phyloP scores from a whole-genome alignment of 2,797 vertebrate species.

The Gobio occitaniae region DNA sequence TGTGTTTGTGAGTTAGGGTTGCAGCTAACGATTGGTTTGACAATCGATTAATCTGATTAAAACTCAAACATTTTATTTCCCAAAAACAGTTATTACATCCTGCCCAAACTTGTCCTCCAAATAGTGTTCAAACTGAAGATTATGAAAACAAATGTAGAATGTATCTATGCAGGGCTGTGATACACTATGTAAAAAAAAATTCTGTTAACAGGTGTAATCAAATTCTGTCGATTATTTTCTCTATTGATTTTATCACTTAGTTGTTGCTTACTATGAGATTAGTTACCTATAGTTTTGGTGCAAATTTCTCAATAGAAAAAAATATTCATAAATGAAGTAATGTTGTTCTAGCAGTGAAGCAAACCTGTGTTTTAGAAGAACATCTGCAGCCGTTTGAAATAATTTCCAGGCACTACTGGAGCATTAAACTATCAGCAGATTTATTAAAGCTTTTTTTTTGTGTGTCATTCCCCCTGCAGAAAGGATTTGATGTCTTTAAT shows the following conservation, averaged over 20 bases:
- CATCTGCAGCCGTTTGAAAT: background rate
- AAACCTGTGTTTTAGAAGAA: background rate
- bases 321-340: background rate
- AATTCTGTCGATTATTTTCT: background rate
- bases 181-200: background rate
- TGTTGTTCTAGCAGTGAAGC: background rate
- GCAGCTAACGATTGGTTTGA: background rate
- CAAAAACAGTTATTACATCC: background rate
- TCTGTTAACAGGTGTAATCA: background rate
- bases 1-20: too few species aligned
- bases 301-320: too few species aligned
- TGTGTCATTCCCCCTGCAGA: conserved; percentile 76
- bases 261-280: background rate
- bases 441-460: background rate
- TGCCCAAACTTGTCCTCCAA: background rate
- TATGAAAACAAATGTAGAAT: background rate
- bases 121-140: background rate
- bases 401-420: background rate
- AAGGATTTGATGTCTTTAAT: conserved; percentile 99
- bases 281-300: background rate
- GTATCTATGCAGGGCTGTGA: background rate
- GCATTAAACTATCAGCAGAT: background rate
- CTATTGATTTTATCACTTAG: background rate
- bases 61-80: background rate
- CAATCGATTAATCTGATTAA: background rate